A percentile compares a stretch with the other conserved stretches of the same genome.
These are phyloP conservation scores for Didymodactylos carnosus DNA, from an alignment of 2,888 invertebrate species.

Conservation along the genomic window DNA sequence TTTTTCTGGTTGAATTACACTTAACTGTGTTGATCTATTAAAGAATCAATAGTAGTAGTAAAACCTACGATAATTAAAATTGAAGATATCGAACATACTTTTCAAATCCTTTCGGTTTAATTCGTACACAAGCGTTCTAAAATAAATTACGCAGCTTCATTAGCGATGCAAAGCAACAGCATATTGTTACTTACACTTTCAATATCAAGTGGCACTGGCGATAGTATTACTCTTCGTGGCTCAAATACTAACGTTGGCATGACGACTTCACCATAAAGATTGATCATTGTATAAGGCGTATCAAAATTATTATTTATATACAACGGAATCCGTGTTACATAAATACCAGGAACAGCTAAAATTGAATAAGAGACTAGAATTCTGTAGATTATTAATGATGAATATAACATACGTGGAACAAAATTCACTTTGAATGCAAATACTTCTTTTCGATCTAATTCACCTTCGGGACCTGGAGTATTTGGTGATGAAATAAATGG, in stretches of 20 bases:
- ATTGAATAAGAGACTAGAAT: not conserved
- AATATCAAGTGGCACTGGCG: conserved; percentile 24
- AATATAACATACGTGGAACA: conserved; percentile 24
- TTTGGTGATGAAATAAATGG: conserved; percentile 24
- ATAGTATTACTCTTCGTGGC: conserved; percentile 28
- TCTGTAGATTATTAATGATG: not conserved
- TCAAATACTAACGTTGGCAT: conserved; percentile 29
- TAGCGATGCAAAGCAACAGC: too few relatives aligned
- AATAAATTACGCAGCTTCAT: too few relatives aligned
- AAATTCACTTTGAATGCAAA: conserved; percentile 25
- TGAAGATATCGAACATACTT: not conserved
- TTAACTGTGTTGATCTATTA: not conserved
- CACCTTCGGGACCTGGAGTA: conserved; percentile 24
- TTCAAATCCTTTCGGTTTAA: conserved; percentile 5
- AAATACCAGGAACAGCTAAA: conserved; percentile 24
- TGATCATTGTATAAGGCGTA: conserved; percentile 28
- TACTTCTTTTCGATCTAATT: conserved; percentile 26
- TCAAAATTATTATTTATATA: conserved; percentile 25
- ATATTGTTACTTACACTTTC: too few relatives aligned
- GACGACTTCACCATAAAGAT: conserved; percentile 25
- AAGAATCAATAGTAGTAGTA: not conserved
- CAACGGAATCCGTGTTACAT: conserved; percentile 25
- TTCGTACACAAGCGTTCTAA: conserved; percentile 1
- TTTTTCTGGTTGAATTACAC: not conserved
- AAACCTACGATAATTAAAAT: not conserved